Evolutionary conservation across 1,140 invertebrate species (phyloP), one percentile per base, ranked within the genome.

Genomic region (Sinonovacula constricta): DNA sequence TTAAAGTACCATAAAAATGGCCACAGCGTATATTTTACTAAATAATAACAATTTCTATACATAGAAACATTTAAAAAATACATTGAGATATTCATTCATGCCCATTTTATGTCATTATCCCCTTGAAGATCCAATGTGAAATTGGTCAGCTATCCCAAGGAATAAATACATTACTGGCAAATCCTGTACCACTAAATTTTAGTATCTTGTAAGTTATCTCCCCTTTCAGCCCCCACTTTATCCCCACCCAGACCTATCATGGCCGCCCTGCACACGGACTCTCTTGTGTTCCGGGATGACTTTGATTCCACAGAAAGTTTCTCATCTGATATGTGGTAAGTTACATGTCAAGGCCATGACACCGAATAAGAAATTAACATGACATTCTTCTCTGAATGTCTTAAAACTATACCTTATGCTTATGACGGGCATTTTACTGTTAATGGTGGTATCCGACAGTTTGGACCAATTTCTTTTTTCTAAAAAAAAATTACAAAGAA

Each of bases 231-330:
- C 14, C 71, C 78, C 14, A 81, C 81, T 1, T 33, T 65, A 24
- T 71, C 70, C 14, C 82, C 84, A n/a, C 57, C 81, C 18, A 62
- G 85, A 65, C 88, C 89, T 54, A 79, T 80, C 22, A 62, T 90
- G 39, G 85, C 88, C 22, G 80, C 81, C 14, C 59, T 90, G 3
- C 83, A 91, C 63, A 81, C 87, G 49, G 80, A 89, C 34, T 83
- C 85, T 12, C 69, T 91, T 5, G 83, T 92, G 10, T 81, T 92
- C 5, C 86, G 91, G 71, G 91, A 92, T 79, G 90, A 91, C 78
- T 92, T 92, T 88, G 91, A 91, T 71, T 85, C 86, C 10, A 74
- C 82, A 28, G 72, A 83, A 68, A 59, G 33, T 2, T 81, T 82
- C 30, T 24, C 45, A 31, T 71, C 62, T 5, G 75, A 85, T n/a